Conservation (phyloP, 2,888 invertebrate species). For the Agriopis aurantiaria region DNA sequence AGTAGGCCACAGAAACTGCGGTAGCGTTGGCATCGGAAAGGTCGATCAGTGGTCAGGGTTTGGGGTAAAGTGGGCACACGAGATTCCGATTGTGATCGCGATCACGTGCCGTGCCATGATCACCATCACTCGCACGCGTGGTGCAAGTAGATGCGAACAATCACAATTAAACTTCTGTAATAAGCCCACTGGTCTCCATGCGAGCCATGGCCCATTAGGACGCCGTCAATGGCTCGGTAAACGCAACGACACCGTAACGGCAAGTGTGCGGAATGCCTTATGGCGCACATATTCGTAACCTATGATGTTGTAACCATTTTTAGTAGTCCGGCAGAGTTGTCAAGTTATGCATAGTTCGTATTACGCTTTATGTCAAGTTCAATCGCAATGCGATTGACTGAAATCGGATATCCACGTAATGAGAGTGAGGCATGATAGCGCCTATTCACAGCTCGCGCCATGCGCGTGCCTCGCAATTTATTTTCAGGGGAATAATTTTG, state of each 20-base stretch:
- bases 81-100: no score
- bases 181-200: background rate
- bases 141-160: no score
- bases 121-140: no score
- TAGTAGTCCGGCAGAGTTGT: background rate
- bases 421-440: background rate
- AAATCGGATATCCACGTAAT: no score
- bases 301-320: background rate
- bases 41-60: no score
- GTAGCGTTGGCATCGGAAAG: no score
- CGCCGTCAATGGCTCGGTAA: background rate
- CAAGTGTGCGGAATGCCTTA: slow-evolving; percentile 3
- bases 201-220: background rate
- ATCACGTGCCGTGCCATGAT: no score
- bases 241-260: background rate
- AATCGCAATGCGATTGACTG: background rate
- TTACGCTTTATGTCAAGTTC: background rate
- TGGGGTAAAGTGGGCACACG: no score
- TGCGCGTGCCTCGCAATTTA: background rate
- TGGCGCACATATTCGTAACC: background rate
- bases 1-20: no score
- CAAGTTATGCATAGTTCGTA: background rate
- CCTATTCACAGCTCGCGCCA: no score
- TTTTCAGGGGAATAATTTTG: background rate
- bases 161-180: no score